Evolutionary conservation across 2,888 invertebrate genomes (phyloP).

Genomic region (Carpatolechia fugitivella): DNA sequence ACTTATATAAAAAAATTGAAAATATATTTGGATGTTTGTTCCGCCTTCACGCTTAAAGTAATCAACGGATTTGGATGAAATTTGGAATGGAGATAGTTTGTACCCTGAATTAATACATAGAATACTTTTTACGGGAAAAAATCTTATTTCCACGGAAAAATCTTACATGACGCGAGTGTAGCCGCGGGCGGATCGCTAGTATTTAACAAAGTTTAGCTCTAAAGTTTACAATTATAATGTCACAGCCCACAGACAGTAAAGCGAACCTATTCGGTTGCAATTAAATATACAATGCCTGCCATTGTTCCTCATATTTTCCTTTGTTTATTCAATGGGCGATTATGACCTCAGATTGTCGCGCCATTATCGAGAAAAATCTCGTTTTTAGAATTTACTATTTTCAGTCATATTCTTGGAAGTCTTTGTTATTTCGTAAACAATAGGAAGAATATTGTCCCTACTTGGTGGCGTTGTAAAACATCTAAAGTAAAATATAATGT

Average conservation of each 20-base stretch:
- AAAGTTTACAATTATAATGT: no score
- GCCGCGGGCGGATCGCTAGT: no score
- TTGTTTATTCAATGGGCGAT: slow-evolving; percentile 10
- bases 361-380: slow-evolving; percentile 7
- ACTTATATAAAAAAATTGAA: no score
- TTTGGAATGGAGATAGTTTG: no score
- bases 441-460: background rate
- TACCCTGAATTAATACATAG: no score
- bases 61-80: no score
- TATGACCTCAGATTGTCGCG: slow-evolving; percentile 11
- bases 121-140: no score
- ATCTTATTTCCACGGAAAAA: no score
- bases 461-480: background rate
- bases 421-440: background rate
- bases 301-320: slow-evolving; percentile 10
- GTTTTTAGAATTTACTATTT: slow-evolving; percentile 3
- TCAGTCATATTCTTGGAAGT: background rate
- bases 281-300: slow-evolving; percentile 9
- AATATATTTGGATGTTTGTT: no score
- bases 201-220: no score
- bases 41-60: no score
- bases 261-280: background rate
- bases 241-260: background rate
- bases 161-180: no score
- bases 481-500: background rate